Conservation (phyloP, 2,888 invertebrate species). For the Ecdyonurus torrentis region DNA sequence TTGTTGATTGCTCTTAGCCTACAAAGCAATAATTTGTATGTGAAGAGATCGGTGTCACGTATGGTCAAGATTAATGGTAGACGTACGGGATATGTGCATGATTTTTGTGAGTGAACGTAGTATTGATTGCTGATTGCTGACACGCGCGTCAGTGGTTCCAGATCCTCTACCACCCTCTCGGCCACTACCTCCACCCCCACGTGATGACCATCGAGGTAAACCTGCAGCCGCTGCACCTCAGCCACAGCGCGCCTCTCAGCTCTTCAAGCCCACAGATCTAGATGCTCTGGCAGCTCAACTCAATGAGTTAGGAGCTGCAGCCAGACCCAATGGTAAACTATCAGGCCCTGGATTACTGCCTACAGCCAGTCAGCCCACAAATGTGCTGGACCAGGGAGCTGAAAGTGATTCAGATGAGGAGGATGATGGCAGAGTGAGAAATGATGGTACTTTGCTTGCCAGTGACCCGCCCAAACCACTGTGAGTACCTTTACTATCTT, state of each 20-base stretch:
- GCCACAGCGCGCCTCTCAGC: not conserved
- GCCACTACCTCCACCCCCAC: constrained; percentile 71
- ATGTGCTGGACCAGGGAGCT: constrained; percentile 19
- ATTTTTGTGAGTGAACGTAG: too few relatives aligned
- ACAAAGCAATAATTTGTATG: too few relatives aligned
- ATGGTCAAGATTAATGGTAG: too few relatives aligned
- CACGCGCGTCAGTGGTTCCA: constrained; percentile 47
- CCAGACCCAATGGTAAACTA: constrained; percentile 40
- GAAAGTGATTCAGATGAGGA: constrained; percentile 64
- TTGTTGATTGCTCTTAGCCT: too few relatives aligned
- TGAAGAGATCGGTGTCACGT: too few relatives aligned
- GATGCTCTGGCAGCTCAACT: constrained; percentile 92
- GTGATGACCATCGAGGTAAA: constrained; percentile 33
- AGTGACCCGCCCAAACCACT: constrained; percentile 95
- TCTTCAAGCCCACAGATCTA: constrained; percentile 53
- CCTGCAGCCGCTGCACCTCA: constrained; percentile 16
- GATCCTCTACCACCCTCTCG: constrained; percentile 70
- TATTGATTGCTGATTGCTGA: too few relatives aligned
- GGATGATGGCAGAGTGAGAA: constrained; percentile 60
- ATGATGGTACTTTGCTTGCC: constrained; percentile 87
- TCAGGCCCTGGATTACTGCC: constrained; percentile 33
- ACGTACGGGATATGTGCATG: too few relatives aligned
- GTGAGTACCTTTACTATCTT: too few relatives aligned
- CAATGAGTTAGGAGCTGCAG: constrained; percentile 74
- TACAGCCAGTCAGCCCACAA: constrained; percentile 36